Evolutionary conservation across 2,888 invertebrate species (phyloP), one percentile per base, ranked within the genome.

Genomic region (Darwinula stevensoni): DNA sequence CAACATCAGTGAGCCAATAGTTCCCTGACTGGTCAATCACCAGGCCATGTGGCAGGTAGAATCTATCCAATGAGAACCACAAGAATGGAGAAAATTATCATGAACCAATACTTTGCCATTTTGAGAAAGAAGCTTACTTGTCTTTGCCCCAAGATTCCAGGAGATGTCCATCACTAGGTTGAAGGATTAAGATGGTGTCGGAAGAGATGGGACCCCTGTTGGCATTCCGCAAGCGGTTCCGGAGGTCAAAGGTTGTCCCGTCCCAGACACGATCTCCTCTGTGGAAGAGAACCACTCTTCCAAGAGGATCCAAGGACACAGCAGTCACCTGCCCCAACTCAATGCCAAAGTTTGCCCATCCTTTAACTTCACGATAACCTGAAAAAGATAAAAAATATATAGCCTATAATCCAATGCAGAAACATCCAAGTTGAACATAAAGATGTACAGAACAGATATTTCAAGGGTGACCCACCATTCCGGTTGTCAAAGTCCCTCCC

Each of bases 41-140:
- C 36, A 94, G 58, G 9, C 91, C 91, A 52, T 94, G 94, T 0
- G 94, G 94, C 67, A 94, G 66, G 48, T 76, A 88, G 53, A 91
- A 94, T n/a, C 22, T 22, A n/a, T 22, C 22, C 22, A 22, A 9
- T 28, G 28, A 28, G 13, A 28, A 28, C 28, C 28, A 28, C 13
- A 28, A 6, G 6, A 28, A 28, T 5, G 13, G 5, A 14, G n/a
- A 5, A 28, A 13, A 11, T 22, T 22, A 9, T n/a, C 22, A 67
- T 12, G 62, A 57, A 16, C 70, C 70, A 44, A n/a, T n/a, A n/a
- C n/a, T 65, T 65, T 4, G 40, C 36, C 17, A 38, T 38, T n/a
- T n/a, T n/a, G n/a, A n/a, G n/a, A n/a, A n/a, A 13, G 13, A 13
- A 13, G 6, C 28, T 28, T 13, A 28, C 33, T 67, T 57, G 41